Conservation (phyloP, 2,797 vertebrate species). For the Neosilurus hyrtlii region DNA sequence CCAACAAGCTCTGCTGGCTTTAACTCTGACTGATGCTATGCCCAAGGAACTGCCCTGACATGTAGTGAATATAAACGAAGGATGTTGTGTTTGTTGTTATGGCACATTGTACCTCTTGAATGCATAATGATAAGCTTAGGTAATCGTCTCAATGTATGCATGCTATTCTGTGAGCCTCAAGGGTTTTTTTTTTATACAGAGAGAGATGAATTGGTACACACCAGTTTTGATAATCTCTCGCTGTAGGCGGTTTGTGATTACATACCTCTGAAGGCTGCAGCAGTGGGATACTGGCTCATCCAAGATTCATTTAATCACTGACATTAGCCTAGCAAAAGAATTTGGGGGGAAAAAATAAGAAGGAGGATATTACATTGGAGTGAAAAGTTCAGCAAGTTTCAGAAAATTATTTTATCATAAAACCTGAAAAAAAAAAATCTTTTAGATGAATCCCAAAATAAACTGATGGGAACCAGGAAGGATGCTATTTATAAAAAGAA, state of each 20-base stretch:
- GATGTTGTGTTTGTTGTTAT: conserved; percentile 62
- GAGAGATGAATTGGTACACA: conserved; percentile 69
- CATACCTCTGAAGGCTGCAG: conserved; percentile 66
- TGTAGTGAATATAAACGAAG: conserved; percentile 40
- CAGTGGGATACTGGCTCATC: conserved; percentile 61
- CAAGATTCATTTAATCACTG: conserved; percentile 53
- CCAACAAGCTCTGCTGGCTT: conserved; percentile 28
- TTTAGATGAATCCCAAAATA: not conserved
- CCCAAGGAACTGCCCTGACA: conserved; percentile 32
- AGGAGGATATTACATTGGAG: conserved; percentile 8
- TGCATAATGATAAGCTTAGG: conserved; percentile 69
- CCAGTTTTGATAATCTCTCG: conserved; percentile 73
- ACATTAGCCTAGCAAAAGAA: conserved; percentile 48
- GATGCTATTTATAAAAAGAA: not conserved
- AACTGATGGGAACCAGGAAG: not conserved
- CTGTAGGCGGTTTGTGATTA: conserved; percentile 71
- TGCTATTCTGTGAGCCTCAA: conserved; percentile 66
- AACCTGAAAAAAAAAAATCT: not conserved
- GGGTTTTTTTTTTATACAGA: conserved; percentile 57
- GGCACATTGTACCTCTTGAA: conserved; percentile 67
- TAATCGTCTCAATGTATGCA: conserved; percentile 72
- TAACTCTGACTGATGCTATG: conserved; percentile 36
- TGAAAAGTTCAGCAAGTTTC: conserved; percentile 1
- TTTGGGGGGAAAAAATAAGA: conserved; percentile 33
- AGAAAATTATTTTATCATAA: conserved; percentile 1